Evolutionary conservation across 2,888 invertebrate genomes (phyloP), one percentile per base, ranked within the genome.

Genomic region (Andrena fulva): DNA sequence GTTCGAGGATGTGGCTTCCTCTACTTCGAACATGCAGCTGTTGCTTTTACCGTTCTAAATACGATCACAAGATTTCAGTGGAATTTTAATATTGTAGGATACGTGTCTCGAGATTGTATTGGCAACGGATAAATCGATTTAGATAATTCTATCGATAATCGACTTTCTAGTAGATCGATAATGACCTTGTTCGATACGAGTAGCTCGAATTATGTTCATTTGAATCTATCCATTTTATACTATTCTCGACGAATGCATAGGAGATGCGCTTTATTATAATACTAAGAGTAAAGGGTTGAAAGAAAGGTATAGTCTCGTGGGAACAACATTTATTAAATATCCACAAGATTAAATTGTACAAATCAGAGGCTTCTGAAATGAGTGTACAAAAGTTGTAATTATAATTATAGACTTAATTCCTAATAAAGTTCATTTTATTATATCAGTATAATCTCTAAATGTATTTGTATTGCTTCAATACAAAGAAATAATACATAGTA

Each of bases 291-390:
- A 12, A 67, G 10, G 2, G n/a, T 12, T 16, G n/a, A 29, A 20
- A n/a, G 20, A 27, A 56, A 24, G 12, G 12, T 50, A 29, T 33
- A 60, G n/a, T 54, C 10, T 31, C 10, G 12, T 56, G 33, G 29
- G 33, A 64, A 66, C 59, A 77, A 60, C 42, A 54, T 77, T 77
- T 77, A 77, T 77, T 72, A 35, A 72, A 72, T 77, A 66, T 66
- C 24, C 59, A 68, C 42, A 64, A 74, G 31, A 79, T 67, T 42
- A 73, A 78, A 67, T 73, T 54, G 50, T 73, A 74, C 54, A 78
- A 78, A 78, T 62, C 10, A 35, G n/a, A 62, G 42, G 27, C 27
- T 8, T 68, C 7, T 56, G 42, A 68, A 74, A 74, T 63, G 56
- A 67, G 50, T 42, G 68, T 74, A 74, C 27, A 67, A 74, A 78